These are phyloP conservation scores for Merodon equestris DNA, from an alignment of 2,888 invertebrate genomes.

Conservation along the genomic window DNA sequence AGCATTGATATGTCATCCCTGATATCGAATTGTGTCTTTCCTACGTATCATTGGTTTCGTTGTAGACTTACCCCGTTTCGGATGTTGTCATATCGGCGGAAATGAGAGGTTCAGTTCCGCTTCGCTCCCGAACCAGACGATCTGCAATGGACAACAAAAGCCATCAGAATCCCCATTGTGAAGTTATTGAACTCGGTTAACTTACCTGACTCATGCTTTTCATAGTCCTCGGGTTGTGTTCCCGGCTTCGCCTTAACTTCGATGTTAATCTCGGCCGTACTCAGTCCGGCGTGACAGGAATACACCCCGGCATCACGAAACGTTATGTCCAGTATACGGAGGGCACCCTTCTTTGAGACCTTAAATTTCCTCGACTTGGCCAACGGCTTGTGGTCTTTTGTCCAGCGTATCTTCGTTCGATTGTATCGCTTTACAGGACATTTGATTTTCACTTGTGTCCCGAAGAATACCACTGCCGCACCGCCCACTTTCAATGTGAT, in stretches of 20 bases:
- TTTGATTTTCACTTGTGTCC: constrained; percentile 94
- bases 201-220: constrained; percentile 79
- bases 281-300: constrained; percentile 91
- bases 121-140: constrained; percentile 77
- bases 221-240: constrained; percentile 89
- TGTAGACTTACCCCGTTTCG: constrained; percentile 74
- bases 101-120: constrained; percentile 77
- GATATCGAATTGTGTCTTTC: constrained; percentile 64
- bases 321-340: constrained; percentile 90
- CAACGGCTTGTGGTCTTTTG: constrained; percentile 89
- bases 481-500: constrained; percentile 94
- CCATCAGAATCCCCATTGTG: neutral
- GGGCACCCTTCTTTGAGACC: constrained; percentile 93
- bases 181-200: constrained; percentile 8
- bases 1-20: constrained; percentile 52
- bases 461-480: constrained; percentile 92
- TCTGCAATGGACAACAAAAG: constrained; percentile 70
- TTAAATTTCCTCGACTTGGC: constrained; percentile 90
- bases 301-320: constrained; percentile 91
- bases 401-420: constrained; percentile 92
- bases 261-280: constrained; percentile 88
- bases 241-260: constrained; percentile 90
- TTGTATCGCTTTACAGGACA: constrained; percentile 92
- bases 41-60: constrained; percentile 10
- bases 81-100: constrained; percentile 77